Evolutionary conservation across 2,888 invertebrate species (phyloP).

Genomic region (Chloromyia formosa): DNA sequence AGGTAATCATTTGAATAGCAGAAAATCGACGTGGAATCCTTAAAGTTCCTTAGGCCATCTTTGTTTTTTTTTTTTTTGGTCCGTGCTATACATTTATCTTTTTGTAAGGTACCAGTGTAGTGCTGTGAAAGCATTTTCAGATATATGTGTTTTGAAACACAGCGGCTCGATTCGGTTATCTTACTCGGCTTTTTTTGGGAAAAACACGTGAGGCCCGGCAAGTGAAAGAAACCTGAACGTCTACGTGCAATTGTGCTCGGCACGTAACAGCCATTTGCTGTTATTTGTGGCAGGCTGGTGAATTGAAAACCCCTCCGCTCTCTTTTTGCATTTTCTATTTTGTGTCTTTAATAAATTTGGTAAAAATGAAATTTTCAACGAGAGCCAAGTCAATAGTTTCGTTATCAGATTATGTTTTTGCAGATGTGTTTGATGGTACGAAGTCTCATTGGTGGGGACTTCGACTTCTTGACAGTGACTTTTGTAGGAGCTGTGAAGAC

Average conservation of each 20-base stretch:
- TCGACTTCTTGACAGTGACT: no score
- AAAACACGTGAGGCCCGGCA: not conserved
- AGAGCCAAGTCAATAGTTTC: no score
- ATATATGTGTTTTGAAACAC: not conserved
- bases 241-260: not conserved
- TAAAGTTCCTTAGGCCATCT: not conserved
- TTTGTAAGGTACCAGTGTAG: not conserved
- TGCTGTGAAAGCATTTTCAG: slow-evolving; percentile 10
- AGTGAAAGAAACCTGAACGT: not conserved
- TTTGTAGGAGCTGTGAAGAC: no score
- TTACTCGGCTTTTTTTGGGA: not conserved
- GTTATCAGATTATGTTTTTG: no score
- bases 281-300: not conserved
- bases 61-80: no score
- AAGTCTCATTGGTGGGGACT: no score
- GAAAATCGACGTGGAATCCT: not conserved
- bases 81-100: not conserved
- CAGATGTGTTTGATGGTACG: no score
- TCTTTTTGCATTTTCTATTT: not conserved
- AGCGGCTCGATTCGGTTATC: not conserved
- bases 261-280: not conserved
- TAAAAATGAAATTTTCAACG: no score
- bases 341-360: no score
- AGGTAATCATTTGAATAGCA: slow-evolving; percentile 4
- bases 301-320: not conserved